phyloP scores from a whole-genome alignment of 2,888 invertebrate genomes.

The Tribolium freemani region DNA sequence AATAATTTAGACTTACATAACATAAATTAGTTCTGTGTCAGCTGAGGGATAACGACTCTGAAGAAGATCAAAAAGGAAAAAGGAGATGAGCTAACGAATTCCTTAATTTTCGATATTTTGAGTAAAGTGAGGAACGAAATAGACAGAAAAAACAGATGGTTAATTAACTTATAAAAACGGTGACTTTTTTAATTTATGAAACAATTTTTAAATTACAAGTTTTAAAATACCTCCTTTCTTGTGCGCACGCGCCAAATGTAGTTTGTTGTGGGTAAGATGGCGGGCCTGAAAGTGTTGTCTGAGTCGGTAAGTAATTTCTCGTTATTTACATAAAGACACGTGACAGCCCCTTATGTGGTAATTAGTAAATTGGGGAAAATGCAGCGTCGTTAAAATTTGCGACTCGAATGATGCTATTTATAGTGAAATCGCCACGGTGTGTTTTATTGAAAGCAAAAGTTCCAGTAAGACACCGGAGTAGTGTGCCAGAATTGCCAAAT shows the following conservation, averaged over 20 bases:
- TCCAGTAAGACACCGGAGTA: constrained; percentile 25
- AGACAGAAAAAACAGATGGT: background rate
- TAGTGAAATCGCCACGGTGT: constrained; percentile 5
- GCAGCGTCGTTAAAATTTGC: background rate
- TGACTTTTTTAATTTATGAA: background rate
- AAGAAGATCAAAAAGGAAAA: background rate
- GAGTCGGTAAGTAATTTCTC: constrained; percentile 60
- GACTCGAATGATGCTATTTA: background rate
- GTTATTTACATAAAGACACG: constrained; percentile 19
- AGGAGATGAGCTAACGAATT: too few relatives aligned
- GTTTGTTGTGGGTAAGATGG: constrained; percentile 63
- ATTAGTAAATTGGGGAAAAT: background rate
- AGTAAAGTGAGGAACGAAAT: too few relatives aligned
- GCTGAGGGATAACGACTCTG: too few relatives aligned
- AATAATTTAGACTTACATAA: too few relatives aligned
- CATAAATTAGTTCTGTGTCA: too few relatives aligned
- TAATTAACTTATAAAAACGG: background rate
- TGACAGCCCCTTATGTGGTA: background rate
- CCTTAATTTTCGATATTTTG: too few relatives aligned
- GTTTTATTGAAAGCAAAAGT: constrained; percentile 45
- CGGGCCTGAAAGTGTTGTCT: constrained; percentile 60
- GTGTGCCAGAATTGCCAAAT: background rate
- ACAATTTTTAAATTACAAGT: too few relatives aligned
- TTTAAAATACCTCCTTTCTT: background rate
- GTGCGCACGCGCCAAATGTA: constrained; percentile 45